Percentiles rank a stretch among this genome's conserved stretches.
Conservation (phyloP, 2,888 invertebrate species). For the Andrena haemorrhoa region DNA sequence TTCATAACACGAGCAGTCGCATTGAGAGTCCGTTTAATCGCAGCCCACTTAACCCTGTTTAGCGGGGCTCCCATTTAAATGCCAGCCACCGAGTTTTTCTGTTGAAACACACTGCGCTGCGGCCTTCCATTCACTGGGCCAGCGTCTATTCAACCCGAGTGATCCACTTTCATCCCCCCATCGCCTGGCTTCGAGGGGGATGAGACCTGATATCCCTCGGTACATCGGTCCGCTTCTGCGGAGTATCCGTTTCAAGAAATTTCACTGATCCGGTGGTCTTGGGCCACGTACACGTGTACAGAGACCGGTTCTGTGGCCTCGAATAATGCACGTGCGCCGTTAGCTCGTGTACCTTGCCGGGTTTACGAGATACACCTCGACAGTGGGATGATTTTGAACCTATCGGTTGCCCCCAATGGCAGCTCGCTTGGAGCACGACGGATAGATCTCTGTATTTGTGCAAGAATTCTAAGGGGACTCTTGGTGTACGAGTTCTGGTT, state of each 20-base stretch:
- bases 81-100: constrained; percentile 9
- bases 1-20: constrained; percentile 5
- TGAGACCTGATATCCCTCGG: constrained; percentile 37
- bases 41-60: constrained; percentile 42
- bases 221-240: constrained; percentile 40
- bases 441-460: background rate
- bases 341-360: background rate
- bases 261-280: constrained; percentile 7
- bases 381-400: background rate
- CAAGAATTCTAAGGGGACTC: background rate
- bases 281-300: constrained; percentile 13
- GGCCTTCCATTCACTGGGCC: constrained; percentile 33
- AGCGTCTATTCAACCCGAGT: constrained; percentile 43
- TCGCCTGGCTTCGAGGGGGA: constrained; percentile 3
- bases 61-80: constrained; percentile 40
- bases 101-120: constrained; percentile 21
- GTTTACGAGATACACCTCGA: background rate
- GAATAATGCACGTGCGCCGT: background rate
- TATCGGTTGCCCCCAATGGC: background rate
- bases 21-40: constrained; percentile 37
- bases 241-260: constrained; percentile 50
- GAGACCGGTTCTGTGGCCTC: background rate
- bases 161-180: constrained; percentile 43
- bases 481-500: background rate
- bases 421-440: background rate